Evolutionary conservation across 2,113 vertebrate genomes (phyloP).

Genomic region (Ailuropoda melanoleuca): DNA sequence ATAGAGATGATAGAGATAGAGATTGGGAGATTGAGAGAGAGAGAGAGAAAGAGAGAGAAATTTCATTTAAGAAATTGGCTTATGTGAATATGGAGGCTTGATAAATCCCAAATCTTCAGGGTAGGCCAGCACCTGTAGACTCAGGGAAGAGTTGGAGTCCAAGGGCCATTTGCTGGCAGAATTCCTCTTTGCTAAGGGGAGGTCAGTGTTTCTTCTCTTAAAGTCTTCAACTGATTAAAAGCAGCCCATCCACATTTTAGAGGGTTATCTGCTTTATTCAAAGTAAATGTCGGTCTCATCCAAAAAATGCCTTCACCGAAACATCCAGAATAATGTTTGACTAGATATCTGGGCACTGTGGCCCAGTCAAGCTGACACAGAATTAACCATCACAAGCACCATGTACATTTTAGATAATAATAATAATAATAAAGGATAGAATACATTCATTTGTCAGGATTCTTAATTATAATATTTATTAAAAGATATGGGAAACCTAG

Average conservation of each 20-base stretch:
- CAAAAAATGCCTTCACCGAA: not conserved
- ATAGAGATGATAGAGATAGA: not conserved
- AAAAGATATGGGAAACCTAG: not conserved
- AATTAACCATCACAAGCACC: not conserved
- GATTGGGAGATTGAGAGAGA: too few species aligned
- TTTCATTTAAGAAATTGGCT: not conserved
- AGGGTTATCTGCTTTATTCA: not conserved
- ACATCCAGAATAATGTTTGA: not conserved
- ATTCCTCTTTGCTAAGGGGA: not conserved
- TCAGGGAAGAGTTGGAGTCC: too few species aligned
- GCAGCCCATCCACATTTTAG: not conserved
- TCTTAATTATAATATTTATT: not conserved
- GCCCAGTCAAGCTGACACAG: not conserved
- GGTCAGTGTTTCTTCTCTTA: not conserved
- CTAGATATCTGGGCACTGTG: not conserved
- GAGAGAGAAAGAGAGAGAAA: not conserved
- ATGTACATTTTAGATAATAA: not conserved
- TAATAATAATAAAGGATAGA: not conserved
- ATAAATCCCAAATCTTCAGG: not conserved
- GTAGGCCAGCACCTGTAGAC: not conserved
- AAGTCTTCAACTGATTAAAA: not conserved
- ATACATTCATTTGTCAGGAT: not conserved
- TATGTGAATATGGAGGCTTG: not conserved
- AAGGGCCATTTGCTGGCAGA: not conserved
- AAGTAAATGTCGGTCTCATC: not conserved